Conservation (phyloP, 2,113 vertebrate genomes). For the Bos javanicus region DNA sequence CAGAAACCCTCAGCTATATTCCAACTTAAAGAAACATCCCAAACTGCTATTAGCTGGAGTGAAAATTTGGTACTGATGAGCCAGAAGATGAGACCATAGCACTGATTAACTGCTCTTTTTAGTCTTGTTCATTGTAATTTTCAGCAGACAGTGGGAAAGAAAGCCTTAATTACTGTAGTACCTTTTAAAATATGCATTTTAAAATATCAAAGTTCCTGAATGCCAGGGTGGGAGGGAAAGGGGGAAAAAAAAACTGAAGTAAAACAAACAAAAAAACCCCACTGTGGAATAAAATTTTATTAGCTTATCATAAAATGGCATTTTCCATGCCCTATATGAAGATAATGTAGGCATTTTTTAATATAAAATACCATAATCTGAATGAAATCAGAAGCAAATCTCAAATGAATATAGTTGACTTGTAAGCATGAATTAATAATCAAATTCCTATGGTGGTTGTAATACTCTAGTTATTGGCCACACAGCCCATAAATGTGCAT, state of each 20-base stretch:
- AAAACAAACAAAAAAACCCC: background rate
- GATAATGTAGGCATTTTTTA: background rate
- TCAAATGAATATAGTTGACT: background rate
- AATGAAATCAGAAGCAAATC: constrained; percentile 23
- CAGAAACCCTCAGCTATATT: constrained; percentile 1
- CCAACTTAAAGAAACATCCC: background rate
- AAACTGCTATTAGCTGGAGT: background rate
- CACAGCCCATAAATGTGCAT: background rate
- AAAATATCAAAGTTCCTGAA: background rate
- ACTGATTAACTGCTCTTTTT: background rate
- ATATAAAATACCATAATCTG: background rate
- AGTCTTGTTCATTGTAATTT: background rate
- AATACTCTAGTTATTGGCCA: constrained; percentile 3
- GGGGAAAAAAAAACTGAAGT: background rate
- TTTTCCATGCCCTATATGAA: background rate
- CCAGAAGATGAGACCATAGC: background rate
- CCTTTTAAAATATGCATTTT: constrained; percentile 1
- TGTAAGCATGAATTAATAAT: background rate
- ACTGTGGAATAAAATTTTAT: background rate
- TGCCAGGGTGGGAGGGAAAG: background rate
- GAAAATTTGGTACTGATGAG: background rate
- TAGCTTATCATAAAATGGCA: background rate
- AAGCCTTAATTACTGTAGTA: background rate
- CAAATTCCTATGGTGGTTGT: background rate
- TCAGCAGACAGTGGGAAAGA: background rate